These are phyloP conservation scores for Archilochus colubris DNA, from an alignment of 2,113 vertebrate species.

Conservation along the genomic window DNA sequence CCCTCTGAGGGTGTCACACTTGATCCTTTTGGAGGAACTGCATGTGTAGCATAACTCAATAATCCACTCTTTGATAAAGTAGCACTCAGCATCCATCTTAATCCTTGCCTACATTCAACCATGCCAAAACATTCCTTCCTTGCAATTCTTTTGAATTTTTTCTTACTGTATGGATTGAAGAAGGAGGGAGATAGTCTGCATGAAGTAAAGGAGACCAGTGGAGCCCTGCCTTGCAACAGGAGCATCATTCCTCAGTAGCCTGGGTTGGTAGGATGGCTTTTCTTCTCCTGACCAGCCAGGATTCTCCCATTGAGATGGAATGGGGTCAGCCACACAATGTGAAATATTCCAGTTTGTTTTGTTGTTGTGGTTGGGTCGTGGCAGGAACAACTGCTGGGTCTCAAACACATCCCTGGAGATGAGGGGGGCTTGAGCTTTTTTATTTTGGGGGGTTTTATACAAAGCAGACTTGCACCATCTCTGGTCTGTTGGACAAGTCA, in stretches of 20 bases:
- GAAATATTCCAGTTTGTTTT: not conserved
- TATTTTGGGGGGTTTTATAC: not conserved
- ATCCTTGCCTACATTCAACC: not conserved
- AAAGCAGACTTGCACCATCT: not conserved
- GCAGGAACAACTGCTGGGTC: not conserved
- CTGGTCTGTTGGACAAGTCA: not conserved
- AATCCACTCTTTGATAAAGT: not conserved
- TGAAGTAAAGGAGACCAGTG: not conserved
- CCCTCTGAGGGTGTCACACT: not conserved
- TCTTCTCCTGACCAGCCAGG: not conserved
- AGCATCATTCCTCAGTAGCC: not conserved
- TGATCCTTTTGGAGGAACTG: not conserved
- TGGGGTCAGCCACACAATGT: not conserved
- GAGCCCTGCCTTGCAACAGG: accelerated
- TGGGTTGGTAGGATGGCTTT: not conserved
- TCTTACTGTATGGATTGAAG: too few species aligned
- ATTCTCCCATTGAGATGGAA: not conserved
- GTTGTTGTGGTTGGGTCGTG: accelerated
- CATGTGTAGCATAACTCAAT: not conserved
- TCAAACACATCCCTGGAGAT: not conserved
- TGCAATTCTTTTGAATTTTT: not conserved
- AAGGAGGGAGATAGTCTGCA: not conserved
- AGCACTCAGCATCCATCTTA: not conserved
- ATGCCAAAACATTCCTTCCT: not conserved
- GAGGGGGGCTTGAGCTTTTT: not conserved